A percentile compares a stretch with the other conserved stretches of the same genome.
phyloP scores from a whole-genome alignment of 2,888 invertebrate genomes.

The Trissolcus brochymenae region DNA sequence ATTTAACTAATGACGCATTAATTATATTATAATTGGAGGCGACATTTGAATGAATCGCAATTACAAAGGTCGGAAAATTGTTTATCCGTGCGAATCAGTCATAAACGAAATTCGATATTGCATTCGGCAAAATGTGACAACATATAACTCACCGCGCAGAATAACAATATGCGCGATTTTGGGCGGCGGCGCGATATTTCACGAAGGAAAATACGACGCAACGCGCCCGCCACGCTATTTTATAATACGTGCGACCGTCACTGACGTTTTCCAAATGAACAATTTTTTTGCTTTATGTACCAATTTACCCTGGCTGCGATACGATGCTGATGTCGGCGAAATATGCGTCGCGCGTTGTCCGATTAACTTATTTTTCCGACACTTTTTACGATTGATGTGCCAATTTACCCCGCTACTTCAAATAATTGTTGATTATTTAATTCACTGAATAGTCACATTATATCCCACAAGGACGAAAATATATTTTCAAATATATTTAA shows the following conservation, averaged over 20 bases:
- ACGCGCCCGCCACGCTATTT: slow-evolving; percentile 37
- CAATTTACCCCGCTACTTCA: slow-evolving; percentile 24
- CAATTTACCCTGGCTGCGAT: slow-evolving; percentile 42
- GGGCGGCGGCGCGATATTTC: slow-evolving; percentile 48
- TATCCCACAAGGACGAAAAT: no score
- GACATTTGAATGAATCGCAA: slow-evolving; percentile 40
- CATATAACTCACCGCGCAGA: slow-evolving; percentile 48
- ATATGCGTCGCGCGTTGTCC: slow-evolving; percentile 28
- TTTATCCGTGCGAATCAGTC: slow-evolving; percentile 53
- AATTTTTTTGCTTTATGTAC: slow-evolving; percentile 53
- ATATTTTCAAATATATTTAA: no score
- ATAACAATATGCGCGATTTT: slow-evolving; percentile 53
- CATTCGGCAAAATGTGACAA: slow-evolving; percentile 47
- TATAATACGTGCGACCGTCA: slow-evolving; percentile 47
- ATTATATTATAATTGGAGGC: slow-evolving; percentile 41
- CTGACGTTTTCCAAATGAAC: slow-evolving; percentile 51
- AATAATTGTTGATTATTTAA: neutral
- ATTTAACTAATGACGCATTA: slow-evolving; percentile 53
- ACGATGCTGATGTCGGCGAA: slow-evolving; percentile 40
- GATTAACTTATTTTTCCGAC: slow-evolving; percentile 32
- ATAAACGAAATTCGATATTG: slow-evolving; percentile 52
- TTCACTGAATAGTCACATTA: neutral
- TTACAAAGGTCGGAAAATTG: slow-evolving; percentile 43
- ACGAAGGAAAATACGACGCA: slow-evolving; percentile 44
- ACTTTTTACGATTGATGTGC: slow-evolving; percentile 29